Conservation (phyloP, 2,797 vertebrate genomes). For the Pampus argenteus region DNA sequence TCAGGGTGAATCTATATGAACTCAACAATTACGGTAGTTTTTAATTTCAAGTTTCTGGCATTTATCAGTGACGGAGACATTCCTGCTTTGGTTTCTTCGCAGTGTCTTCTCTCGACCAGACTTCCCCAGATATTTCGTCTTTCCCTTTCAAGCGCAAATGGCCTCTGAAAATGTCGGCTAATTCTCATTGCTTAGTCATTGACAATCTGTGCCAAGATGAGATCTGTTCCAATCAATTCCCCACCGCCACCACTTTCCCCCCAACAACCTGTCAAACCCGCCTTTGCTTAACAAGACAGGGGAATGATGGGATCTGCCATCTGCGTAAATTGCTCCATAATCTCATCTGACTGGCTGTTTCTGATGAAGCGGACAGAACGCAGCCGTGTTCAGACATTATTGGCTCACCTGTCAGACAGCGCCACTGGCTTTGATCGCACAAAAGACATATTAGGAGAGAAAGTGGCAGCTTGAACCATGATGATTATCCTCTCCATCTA, state of each 20-base stretch:
- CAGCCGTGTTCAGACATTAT: conserved; percentile 54
- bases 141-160: conserved; percentile 41
- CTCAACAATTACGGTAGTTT: not conserved
- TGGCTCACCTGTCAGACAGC: conserved; percentile 68
- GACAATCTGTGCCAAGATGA: conserved; percentile 60
- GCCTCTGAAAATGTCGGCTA: conserved; percentile 56
- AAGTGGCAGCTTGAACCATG: conserved; percentile 55
- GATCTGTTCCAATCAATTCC: conserved; percentile 56
- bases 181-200: conserved; percentile 66
- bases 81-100: conserved; percentile 13
- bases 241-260: not conserved
- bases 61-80: conserved; percentile 14
- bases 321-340: conserved; percentile 74
- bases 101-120: conserved; percentile 13
- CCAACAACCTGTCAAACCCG: conserved; percentile 56
- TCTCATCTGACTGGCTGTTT: conserved; percentile 70
- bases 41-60: conserved; percentile 22
- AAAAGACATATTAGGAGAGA: conserved; percentile 50
- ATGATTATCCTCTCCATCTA: conserved; percentile 60
- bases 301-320: conserved; percentile 71
- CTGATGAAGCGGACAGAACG: conserved; percentile 44
- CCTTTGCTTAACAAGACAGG: conserved; percentile 67
- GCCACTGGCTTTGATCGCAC: conserved; percentile 48
- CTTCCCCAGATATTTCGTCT: conserved; percentile 32
- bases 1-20: not conserved